Base-by-base conservation (phyloP, 2,797 vertebrate species). In the Mus minutoides region DNA sequence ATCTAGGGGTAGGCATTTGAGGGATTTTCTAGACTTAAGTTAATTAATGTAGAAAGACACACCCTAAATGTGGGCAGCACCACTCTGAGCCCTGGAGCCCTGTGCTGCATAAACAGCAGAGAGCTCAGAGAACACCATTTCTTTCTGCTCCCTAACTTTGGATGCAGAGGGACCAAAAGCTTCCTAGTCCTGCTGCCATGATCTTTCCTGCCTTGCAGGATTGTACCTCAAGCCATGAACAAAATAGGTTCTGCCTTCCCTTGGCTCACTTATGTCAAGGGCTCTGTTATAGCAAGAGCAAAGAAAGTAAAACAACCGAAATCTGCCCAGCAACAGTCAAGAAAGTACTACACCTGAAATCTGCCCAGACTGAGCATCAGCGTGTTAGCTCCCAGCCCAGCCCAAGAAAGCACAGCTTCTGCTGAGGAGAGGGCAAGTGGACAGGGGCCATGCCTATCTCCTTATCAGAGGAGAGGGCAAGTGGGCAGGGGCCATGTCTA, bases 311-410 rank as follows among this genome's bases (percentile, higher is more conserved):
- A 1, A 19, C 52, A 22, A 24, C 58, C 0, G 1, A 24, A 0
- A 7, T 34, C 40, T 67, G n/a, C 7, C 19, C 9, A 58, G 17
- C 26, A 17, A 31, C 9, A 11, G 85, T 13, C 56, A 87, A 73
- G 69, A 31, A 31, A 88, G 16, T 1, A 7, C 1, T 1, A 21
- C 54, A 26, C 17, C 43, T 2, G 11, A 24, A 0, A 8, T 31
- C 43, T 56, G n/a, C 12, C 19, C 12, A 14, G 56, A 56, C 24
- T 17, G 58, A 60, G 73, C 31, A 34, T 40, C 19, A 3, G 14
- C 22, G 24, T 26, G 31, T 22, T 56, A 3, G 8, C 14, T 21
- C 3, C 19, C 21, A 40, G 71, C 31, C 26, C 24, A 37, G 1
- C 14, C 1, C 1, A 10, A 75, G n/a, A 69, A 4, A 22, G 0